Evolutionary conservation across 2,888 invertebrate genomes (phyloP).

Genomic region (Patella ulyssiponensis): DNA sequence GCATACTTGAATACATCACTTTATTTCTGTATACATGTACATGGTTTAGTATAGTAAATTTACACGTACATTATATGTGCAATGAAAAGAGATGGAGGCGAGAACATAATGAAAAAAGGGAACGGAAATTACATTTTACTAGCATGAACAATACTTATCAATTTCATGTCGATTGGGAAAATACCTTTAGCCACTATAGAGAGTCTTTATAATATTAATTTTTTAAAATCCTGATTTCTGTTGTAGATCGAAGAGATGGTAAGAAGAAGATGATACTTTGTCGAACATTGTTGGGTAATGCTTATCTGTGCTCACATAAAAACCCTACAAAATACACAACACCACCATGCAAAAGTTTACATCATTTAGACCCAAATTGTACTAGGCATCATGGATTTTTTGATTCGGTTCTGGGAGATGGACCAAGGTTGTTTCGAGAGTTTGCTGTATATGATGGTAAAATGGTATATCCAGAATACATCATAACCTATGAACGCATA

Average conservation of each 20-base stretch:
- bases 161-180: no score
- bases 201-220: no score
- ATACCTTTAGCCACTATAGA: no score
- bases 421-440: slow-evolving; percentile 46
- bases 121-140: no score
- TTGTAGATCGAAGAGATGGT: slow-evolving; percentile 40
- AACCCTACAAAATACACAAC: slow-evolving; percentile 43
- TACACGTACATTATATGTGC: no score
- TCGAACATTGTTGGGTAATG: slow-evolving; percentile 45
- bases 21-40: no score
- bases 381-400: slow-evolving; percentile 29
- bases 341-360: slow-evolving; percentile 39
- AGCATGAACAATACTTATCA: no score
- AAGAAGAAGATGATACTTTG: slow-evolving; percentile 47
- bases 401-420: slow-evolving; percentile 49
- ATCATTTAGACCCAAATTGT: slow-evolving; percentile 38
- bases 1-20: no score
- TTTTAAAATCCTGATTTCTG: not conserved
- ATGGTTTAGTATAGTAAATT: no score
- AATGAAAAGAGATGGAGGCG: no score
- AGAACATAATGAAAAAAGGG: no score
- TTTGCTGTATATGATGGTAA: slow-evolving; percentile 50
- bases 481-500: slow-evolving; percentile 51
- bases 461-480: slow-evolving; percentile 54
- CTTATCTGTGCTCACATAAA: slow-evolving; percentile 7